A percentile compares a stretch with the other conserved stretches of the same genome.
Evolutionary conservation across 2,888 invertebrate species (phyloP).

Genomic region (Agonopterix arenella): DNA sequence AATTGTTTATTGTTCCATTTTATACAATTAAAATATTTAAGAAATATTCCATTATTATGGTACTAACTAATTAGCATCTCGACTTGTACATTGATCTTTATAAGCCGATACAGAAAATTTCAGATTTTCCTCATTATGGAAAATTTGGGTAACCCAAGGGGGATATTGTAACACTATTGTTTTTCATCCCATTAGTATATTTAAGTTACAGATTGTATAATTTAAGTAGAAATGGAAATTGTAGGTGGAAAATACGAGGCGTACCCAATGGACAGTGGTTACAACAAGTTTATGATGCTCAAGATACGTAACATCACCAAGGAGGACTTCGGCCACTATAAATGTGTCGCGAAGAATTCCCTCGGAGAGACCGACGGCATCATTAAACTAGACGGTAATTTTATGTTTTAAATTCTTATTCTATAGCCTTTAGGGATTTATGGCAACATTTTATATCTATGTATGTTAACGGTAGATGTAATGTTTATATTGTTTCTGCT

Average conservation of each 20-base stretch:
- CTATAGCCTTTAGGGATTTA: neutral
- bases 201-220: conserved; percentile 52
- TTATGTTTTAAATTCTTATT: neutral
- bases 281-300: conserved; percentile 95
- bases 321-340: conserved; percentile 92
- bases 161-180: no score
- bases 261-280: conserved; percentile 89
- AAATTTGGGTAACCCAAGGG: no score
- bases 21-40: no score
- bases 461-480: no score
- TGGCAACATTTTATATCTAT: no score
- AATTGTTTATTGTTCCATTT: no score
- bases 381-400: conserved; percentile 90
- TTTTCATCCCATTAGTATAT: neutral
- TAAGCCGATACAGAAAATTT: no score
- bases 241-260: conserved; percentile 95
- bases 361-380: conserved; percentile 93
- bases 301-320: conserved; percentile 90
- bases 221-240: conserved; percentile 80
- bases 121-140: no score
- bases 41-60: no score
- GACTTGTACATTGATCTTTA: no score
- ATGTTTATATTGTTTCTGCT: no score
- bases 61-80: no score
- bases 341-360: conserved; percentile 94